A percentile compares a stretch with the other conserved stretches of the same genome.
Evolutionary conservation across 1,140 invertebrate genomes (phyloP).

Genomic region (Drosophila setifemur): DNA sequence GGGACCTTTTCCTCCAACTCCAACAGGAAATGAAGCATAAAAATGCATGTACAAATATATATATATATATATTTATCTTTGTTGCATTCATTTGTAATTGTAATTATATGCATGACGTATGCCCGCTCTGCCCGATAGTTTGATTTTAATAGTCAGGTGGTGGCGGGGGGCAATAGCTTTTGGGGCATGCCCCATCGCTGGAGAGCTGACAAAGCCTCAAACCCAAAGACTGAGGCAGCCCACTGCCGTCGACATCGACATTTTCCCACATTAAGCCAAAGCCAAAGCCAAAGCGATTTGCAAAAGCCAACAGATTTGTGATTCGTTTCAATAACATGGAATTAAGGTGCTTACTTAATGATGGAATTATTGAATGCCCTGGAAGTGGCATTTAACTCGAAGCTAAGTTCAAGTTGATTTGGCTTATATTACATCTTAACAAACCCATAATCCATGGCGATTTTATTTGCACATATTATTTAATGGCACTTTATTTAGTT

Average conservation of each 20-base stretch:
- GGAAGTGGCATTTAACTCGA: conserved; percentile 1
- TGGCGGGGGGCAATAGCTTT: conserved; percentile 5
- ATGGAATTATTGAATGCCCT: conserved; percentile 21
- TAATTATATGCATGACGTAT: conserved; percentile 63
- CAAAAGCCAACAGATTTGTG: conserved; percentile 45
- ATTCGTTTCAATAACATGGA: conserved; percentile 55
- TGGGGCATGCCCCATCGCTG: conserved; percentile 37
- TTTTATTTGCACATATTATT: no score
- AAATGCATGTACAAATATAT: conserved; percentile 70
- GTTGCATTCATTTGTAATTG: conserved; percentile 48
- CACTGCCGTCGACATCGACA: conserved; percentile 37
- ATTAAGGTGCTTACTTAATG: conserved; percentile 19
- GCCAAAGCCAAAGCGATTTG: conserved; percentile 45
- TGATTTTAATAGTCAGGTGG: conserved; percentile 53
- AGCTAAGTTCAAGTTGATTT: not conserved
- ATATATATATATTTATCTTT: no score
- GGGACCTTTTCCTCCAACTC: not conserved
- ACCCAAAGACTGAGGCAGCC: conserved; percentile 1
- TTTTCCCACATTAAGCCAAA: conserved; percentile 61
- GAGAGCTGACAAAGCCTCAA: not conserved
- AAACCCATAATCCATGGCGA: no score
- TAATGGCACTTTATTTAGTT: no score
- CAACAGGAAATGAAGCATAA: conserved; percentile 74
- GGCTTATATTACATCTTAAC: no score
- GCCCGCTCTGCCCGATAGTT: conserved; percentile 46